These are phyloP conservation scores for Agrenia bidenticulata DNA, from an alignment of 2,888 invertebrate genomes.

Conservation along the genomic window DNA sequence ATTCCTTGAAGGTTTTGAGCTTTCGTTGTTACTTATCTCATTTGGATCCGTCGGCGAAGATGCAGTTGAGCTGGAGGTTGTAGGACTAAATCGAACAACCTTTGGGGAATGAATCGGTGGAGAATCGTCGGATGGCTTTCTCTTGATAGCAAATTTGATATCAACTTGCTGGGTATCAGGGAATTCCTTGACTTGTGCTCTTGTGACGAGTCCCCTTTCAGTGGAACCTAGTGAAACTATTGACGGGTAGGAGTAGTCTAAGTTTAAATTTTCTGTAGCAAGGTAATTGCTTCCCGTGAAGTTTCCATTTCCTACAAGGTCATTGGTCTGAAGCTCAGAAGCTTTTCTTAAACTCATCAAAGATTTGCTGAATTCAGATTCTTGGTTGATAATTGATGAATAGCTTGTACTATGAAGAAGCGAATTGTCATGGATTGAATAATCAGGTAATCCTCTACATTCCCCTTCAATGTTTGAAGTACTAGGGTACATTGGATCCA, in stretches of 20 bases:
- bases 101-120: too few species aligned
- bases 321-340: background rate
- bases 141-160: too few species aligned
- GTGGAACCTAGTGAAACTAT: slow-evolving; percentile 2
- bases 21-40: too few species aligned
- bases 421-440: slow-evolving; percentile 15
- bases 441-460: slow-evolving; percentile 15
- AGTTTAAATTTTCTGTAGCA: too few species aligned
- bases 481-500: slow-evolving; percentile 20
- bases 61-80: too few species aligned
- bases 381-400: slow-evolving; percentile 32
- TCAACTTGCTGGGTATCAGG: background rate
- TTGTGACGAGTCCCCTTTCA: slow-evolving; percentile 22
- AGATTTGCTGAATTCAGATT: slow-evolving; percentile 34
- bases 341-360: slow-evolving; percentile 23
- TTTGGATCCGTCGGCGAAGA: too few species aligned
- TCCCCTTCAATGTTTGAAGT: slow-evolving; percentile 3
- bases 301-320: too few species aligned
- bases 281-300: too few species aligned
- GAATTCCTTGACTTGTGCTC: slow-evolving; percentile 35
- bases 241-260: too few species aligned
- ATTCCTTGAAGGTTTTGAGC: too few species aligned
- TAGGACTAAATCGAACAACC: too few species aligned
- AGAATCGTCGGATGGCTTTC: too few species aligned
- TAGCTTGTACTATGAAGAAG: slow-evolving; percentile 30